Base-by-base conservation (phyloP, 92 coral and sea anemone genomes). In the Epizoanthus fatuus region DNA sequence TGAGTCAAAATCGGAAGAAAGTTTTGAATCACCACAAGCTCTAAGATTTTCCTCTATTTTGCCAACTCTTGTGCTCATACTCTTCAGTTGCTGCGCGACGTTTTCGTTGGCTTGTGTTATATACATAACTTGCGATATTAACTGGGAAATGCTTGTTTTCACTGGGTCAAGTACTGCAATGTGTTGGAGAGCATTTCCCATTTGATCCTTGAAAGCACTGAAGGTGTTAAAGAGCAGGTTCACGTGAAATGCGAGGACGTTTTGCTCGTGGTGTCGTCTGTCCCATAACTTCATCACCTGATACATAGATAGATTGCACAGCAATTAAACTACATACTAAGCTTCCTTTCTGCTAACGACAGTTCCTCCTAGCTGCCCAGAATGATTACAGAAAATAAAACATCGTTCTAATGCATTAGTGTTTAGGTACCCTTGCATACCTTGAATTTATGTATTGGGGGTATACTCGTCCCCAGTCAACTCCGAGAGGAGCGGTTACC, bases 281-380 rank as follows among this genome's bases (percentile, higher is more conserved):
- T 85, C 90, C 7, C 49, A 16, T 6, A 79, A 77, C 51, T 16
- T 38, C 90, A 89, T 85, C 55, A 59, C 83, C 90, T 89, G 74
- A 44, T 49, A 56, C 2, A 71, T 0, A 17, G 44, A 71, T 45
- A 3, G n/a, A 40, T 11, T 15, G 53, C 9, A 38, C 1, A 49
- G 2, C 2, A 49, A 49, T 49, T 8, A 49, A 49, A 5, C 53
- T 8, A 49, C 0, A 49, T 12, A 49, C 35, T 29, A 29, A 29
- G 35, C 35, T 29, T 29, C 35, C 0, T 29, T 29, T 29, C 35
- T 29, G 35, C 2, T 29, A 29, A 29, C 35, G 35, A 29, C 35
- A 29, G 35, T 29, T 29, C 35, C 35, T 29, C 35, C 35, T 29
- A 29, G 35, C 35, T 29, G 35, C 35, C 1, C 35, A 29, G 1